Evolutionary conservation across 2,888 invertebrate genomes (phyloP).

Genomic region (Chydorus sphaericus): DNA sequence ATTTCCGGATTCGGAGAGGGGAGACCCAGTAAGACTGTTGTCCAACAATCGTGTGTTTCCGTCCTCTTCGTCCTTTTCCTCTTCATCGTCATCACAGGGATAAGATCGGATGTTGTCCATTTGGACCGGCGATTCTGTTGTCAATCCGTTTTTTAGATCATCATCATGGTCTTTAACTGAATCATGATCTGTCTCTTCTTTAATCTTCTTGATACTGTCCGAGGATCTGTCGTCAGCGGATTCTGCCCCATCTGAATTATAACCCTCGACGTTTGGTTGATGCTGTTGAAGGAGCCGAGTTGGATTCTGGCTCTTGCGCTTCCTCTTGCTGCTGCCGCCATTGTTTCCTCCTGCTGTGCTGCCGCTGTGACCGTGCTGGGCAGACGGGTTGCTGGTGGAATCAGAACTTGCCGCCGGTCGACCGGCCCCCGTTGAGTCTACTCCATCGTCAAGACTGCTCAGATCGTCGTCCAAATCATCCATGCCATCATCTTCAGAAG

Average conservation of each 20-base stretch:
- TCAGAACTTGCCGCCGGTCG: no score
- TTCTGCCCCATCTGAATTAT: conserved; percentile 35
- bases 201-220: conserved; percentile 23
- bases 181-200: conserved; percentile 25
- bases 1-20: conserved; percentile 33
- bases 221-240: conserved; percentile 2
- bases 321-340: conserved; percentile 45
- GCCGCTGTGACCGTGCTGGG: conserved; percentile 40
- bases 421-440: conserved; percentile 10
- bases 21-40: conserved; percentile 37
- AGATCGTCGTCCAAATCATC: conserved; percentile 21
- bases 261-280: conserved; percentile 27
- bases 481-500: no score
- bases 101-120: conserved; percentile 56
- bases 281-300: conserved; percentile 54
- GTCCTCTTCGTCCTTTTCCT: conserved; percentile 25
- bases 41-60: conserved; percentile 20
- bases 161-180: conserved; percentile 19
- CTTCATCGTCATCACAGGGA: conserved; percentile 38
- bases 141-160: conserved; percentile 28
- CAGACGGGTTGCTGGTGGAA: conserved; percentile 35
- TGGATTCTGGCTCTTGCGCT: conserved; percentile 78
- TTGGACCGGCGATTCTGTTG: conserved; percentile 44
- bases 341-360: conserved; percentile 45
- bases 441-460: conserved; percentile 15